Evolutionary conservation across 2,113 vertebrate species (phyloP).

Genomic region (Australoheros scitulus): DNA sequence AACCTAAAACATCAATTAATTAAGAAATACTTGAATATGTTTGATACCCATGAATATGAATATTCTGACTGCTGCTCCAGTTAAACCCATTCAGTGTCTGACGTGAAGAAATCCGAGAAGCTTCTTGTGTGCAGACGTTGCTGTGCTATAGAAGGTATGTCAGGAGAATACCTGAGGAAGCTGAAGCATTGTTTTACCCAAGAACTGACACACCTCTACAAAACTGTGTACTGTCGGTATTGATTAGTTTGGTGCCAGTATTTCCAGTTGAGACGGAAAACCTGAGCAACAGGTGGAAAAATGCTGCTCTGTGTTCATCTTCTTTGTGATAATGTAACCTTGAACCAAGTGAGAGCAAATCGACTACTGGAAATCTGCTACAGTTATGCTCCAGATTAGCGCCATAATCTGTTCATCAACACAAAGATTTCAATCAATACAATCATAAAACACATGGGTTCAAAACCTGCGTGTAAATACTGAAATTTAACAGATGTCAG

Average conservation of each 20-base stretch:
- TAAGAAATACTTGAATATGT: not conserved
- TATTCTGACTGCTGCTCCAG: too few species aligned
- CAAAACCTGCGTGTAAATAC: too few species aligned
- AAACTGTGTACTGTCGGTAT: not conserved
- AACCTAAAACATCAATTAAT: rapidly evolving
- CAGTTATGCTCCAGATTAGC: not conserved
- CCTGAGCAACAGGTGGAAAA: not conserved
- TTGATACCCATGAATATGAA: not conserved
- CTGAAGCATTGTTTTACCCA: too few species aligned
- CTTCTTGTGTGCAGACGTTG: too few species aligned
- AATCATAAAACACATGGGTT: not conserved
- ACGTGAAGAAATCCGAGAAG: too few species aligned
- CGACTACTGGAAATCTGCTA: not conserved
- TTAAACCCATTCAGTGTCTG: too few species aligned
- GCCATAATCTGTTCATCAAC: not conserved
- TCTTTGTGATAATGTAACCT: not conserved
- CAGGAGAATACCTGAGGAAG: too few species aligned
- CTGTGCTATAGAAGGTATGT: too few species aligned
- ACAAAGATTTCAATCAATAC: not conserved
- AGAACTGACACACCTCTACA: not conserved
- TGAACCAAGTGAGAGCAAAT: not conserved
- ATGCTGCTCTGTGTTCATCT: not conserved
- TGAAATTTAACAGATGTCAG: not conserved
- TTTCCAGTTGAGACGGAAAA: constrained; percentile 15
- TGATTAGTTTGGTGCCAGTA: constrained; percentile 12